These are phyloP conservation scores for Aythya baeri DNA, from an alignment of 2,113 vertebrate genomes.

Conservation along the genomic window DNA sequence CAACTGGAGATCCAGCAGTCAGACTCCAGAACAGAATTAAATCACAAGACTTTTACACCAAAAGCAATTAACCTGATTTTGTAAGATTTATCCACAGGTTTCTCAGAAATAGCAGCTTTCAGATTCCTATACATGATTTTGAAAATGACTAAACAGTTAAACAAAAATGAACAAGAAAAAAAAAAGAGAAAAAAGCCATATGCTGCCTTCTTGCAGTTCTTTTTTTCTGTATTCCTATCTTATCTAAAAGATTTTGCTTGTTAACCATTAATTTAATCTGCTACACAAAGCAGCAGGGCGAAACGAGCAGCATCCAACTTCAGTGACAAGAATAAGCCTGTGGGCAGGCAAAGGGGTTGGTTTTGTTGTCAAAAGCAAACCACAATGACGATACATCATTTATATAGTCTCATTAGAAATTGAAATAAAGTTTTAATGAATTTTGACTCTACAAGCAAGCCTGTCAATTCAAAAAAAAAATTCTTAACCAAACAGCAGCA, in stretches of 20 bases:
- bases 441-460: not conserved
- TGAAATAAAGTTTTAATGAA: not conserved
- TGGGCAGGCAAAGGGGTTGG: not conserved
- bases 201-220: not conserved
- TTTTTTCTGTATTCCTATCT: not conserved
- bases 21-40: not conserved
- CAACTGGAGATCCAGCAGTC: not conserved
- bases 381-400: not conserved
- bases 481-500: not conserved
- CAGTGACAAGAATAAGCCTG: not conserved
- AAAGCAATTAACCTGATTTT: not conserved
- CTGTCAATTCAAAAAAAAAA: not conserved
- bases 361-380: not conserved
- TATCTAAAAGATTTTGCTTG: not conserved
- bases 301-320: not conserved
- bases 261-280: not conserved
- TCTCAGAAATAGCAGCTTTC: not conserved
- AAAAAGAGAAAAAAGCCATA: not conserved
- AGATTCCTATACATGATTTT: not conserved
- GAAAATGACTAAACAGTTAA: not conserved
- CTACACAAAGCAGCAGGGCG: not conserved
- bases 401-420: not conserved
- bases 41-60: not conserved
- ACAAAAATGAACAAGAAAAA: not conserved
- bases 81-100: not conserved